Evolutionary conservation across 2,888 invertebrate species (phyloP).

Genomic region (Parnassius glacialis): DNA sequence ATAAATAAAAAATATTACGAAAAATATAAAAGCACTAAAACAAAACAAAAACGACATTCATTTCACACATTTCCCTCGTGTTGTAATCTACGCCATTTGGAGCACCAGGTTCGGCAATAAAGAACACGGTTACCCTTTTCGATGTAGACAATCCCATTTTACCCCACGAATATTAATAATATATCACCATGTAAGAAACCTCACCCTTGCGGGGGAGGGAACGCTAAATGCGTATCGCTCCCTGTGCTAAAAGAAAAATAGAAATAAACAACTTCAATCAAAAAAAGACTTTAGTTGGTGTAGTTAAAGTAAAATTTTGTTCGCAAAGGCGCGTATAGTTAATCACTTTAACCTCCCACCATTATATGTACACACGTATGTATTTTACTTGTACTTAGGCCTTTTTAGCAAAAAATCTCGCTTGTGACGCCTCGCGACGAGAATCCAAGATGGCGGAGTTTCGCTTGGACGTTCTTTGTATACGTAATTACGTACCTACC

Average conservation of each 20-base stretch:
- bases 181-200: conserved; percentile 77
- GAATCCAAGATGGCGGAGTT: conserved; percentile 70
- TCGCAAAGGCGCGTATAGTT: conserved; percentile 36
- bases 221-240: conserved; percentile 64
- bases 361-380: conserved; percentile 71
- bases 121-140: conserved; percentile 54
- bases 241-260: conserved; percentile 63
- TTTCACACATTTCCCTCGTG: conserved; percentile 30
- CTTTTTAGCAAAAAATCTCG: conserved; percentile 63
- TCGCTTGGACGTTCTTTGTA: conserved; percentile 37
- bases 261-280: conserved; percentile 31
- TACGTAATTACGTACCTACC: conserved; percentile 41
- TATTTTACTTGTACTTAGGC: conserved; percentile 70
- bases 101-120: conserved; percentile 49
- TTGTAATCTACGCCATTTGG: conserved; percentile 43
- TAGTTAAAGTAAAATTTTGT: conserved; percentile 43
- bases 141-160: conserved; percentile 56
- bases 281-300: conserved; percentile 37
- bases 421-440: conserved; percentile 70
- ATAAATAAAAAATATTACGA: not conserved
- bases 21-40: conserved; percentile 25
- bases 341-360: conserved; percentile 67
- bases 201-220: conserved; percentile 65
- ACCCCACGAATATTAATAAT: conserved; percentile 72
- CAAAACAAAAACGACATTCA: conserved; percentile 23